Percentiles rank a stretch among this genome's conserved stretches.
phyloP scores from a whole-genome alignment of 1,140 invertebrate genomes.

The Saccostrea echinata region DNA sequence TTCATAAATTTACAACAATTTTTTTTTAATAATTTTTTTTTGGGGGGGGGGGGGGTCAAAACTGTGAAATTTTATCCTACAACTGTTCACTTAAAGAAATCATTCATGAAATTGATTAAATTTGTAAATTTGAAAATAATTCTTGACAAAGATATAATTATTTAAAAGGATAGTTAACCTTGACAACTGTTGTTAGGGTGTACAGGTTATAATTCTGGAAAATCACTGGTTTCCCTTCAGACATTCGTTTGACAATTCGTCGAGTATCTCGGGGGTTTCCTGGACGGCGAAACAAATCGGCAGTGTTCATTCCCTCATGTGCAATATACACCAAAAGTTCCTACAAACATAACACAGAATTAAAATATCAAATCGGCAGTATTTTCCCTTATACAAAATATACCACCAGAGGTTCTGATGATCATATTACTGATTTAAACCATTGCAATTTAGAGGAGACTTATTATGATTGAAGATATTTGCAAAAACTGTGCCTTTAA shows the following conservation, averaged over 20 bases:
- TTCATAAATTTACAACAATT: too few species aligned
- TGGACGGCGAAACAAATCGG: slow-evolving; percentile 78
- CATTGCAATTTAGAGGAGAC: too few species aligned
- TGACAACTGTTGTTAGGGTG: slow-evolving; percentile 98
- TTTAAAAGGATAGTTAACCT: slow-evolving; percentile 80
- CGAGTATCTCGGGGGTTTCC: slow-evolving; percentile 87
- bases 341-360: slow-evolving; percentile 61
- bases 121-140: too few species aligned
- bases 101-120: too few species aligned
- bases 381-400: too few species aligned
- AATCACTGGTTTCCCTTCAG: slow-evolving; percentile 97
- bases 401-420: background rate
- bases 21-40: too few species aligned
- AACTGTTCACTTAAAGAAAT: too few species aligned
- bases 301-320: slow-evolving; percentile 78
- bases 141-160: too few species aligned
- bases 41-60: too few species aligned
- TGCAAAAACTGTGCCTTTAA: too few species aligned
- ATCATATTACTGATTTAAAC: background rate
- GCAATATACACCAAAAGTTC: slow-evolving; percentile 79
- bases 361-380: background rate
- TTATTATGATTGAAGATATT: too few species aligned
- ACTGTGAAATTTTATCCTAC: too few species aligned
- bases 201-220: slow-evolving; percentile 98
- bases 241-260: slow-evolving; percentile 95